A percentile compares a stretch with the other conserved stretches of the same genome.
These are phyloP conservation scores for Agapostemon virescens DNA, from an alignment of 2,888 invertebrate genomes.

Conservation along the genomic window DNA sequence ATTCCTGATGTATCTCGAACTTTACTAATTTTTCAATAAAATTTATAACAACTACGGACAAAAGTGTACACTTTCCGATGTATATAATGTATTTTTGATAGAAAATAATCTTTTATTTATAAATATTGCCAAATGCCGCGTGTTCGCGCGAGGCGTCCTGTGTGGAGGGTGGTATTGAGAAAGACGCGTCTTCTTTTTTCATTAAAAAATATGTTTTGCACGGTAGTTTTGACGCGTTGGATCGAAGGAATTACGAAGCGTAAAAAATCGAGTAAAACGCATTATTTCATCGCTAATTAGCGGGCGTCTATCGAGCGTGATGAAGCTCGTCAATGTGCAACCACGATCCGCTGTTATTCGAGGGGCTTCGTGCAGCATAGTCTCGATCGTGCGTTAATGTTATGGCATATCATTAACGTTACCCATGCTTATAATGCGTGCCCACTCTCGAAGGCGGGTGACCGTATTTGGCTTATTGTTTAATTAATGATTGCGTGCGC, in stretches of 20 bases:
- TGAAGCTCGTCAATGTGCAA: slow-evolving; percentile 24
- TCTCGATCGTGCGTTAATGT: slow-evolving; percentile 42
- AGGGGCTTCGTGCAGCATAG: neutral
- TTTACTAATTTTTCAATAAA: neutral
- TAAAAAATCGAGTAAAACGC: neutral
- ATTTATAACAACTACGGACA: neutral
- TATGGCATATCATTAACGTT: slow-evolving; percentile 50
- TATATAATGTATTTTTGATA: neutral
- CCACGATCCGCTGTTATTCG: slow-evolving; percentile 24
- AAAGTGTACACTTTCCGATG: neutral
- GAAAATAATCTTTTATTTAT: neutral
- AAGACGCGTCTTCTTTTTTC: neutral
- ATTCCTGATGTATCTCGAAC: neutral
- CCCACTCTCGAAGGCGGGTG: slow-evolving; percentile 32
- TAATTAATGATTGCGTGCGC: slow-evolving; percentile 51
- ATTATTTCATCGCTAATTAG: slow-evolving; percentile 41
- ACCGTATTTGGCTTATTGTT: slow-evolving; percentile 46
- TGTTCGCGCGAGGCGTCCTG: neutral
- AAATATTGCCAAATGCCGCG: neutral
- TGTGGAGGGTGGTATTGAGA: too few species aligned
- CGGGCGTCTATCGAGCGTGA: slow-evolving; percentile 19
- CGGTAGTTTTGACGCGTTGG: neutral
- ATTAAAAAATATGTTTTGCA: neutral
- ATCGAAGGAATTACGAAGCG: neutral
- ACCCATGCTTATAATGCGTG: slow-evolving; percentile 13